These are phyloP conservation scores for Menidia beryllina DNA, from an alignment of 2,113 vertebrate genomes.

Conservation along the genomic window DNA sequence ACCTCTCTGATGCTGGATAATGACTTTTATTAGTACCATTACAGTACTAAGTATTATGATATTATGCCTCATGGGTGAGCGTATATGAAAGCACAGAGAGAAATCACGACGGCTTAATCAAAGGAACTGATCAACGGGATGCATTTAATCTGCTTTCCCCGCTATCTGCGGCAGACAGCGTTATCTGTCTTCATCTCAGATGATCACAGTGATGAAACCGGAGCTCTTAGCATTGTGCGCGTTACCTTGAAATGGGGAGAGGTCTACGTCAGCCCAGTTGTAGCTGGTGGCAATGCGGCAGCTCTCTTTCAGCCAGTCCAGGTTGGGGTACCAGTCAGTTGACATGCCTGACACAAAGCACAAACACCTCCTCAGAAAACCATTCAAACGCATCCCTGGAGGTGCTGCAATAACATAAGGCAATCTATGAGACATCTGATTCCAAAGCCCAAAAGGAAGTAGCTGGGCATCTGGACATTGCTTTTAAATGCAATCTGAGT, in stretches of 20 bases:
- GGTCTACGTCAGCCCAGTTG: slow-evolving; percentile 91
- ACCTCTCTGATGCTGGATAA: slow-evolving; percentile 64
- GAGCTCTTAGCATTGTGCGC: slow-evolving; percentile 2
- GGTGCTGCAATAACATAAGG: background rate
- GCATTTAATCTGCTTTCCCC: slow-evolving; percentile 30
- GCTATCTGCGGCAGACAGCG: slow-evolving; percentile 17
- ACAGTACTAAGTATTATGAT: slow-evolving; percentile 53
- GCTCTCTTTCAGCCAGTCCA: slow-evolving; percentile 90
- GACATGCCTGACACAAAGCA: slow-evolving; percentile 59
- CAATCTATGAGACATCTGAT: background rate
- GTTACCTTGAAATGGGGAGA: slow-evolving; percentile 90
- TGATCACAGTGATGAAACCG: slow-evolving; percentile 15
- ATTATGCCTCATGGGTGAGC: slow-evolving; percentile 54
- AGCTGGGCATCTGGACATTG: background rate
- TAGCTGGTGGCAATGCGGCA: slow-evolving; percentile 90
- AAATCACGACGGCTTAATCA: slow-evolving; percentile 63
- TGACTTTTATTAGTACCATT: slow-evolving; percentile 69
- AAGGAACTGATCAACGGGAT: slow-evolving; percentile 53
- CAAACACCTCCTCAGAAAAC: background rate
- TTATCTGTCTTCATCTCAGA: slow-evolving; percentile 39
- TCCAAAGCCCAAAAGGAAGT: background rate
- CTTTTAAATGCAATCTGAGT: background rate
- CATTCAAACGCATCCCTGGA: no score
- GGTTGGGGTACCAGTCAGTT: slow-evolving; percentile 88
- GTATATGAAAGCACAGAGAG: slow-evolving; percentile 44